A percentile compares a stretch with the other conserved stretches of the same genome.
phyloP scores from a whole-genome alignment of 2,797 vertebrate species.

The Bradypodion ventrale region DNA sequence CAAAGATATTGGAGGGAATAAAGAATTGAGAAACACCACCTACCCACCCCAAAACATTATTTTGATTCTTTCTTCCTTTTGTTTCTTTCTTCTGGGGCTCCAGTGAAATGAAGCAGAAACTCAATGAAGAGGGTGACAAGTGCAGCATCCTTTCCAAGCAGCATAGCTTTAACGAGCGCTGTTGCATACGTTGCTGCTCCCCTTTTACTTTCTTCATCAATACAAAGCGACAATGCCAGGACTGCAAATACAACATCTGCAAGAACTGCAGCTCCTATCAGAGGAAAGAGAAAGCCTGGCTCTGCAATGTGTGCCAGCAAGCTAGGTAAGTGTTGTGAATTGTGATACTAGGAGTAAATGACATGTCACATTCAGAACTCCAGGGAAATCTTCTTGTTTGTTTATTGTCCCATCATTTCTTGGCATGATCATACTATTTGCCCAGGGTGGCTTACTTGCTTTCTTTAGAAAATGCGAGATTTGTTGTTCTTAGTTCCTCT shows the following conservation, averaged over 20 bases:
- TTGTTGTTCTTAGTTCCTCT: background rate
- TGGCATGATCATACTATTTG: background rate
- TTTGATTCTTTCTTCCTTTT: constrained; percentile 4
- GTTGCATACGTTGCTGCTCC: constrained; percentile 95
- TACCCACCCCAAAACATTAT: background rate
- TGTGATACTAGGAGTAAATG: background rate
- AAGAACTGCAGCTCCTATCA: constrained; percentile 91
- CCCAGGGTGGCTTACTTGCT: background rate
- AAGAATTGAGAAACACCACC: background rate
- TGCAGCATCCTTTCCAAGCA: constrained; percentile 93
- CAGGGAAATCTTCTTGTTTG: background rate
- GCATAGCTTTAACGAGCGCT: constrained; percentile 92
- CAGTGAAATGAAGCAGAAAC: constrained; percentile 95
- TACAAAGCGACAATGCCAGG: constrained; percentile 87
- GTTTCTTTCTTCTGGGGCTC: constrained; percentile 10
- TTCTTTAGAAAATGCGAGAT: constrained; percentile 14
- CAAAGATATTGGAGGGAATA: background rate
- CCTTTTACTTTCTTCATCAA: constrained; percentile 96
- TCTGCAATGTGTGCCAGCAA: constrained; percentile 92
- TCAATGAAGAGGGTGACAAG: constrained; percentile 92
- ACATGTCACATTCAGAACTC: constrained; percentile 2
- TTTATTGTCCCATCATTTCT: background rate
- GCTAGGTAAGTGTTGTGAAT: constrained; percentile 82
- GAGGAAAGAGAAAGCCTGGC: constrained; percentile 88
- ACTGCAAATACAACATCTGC: constrained; percentile 95